These are phyloP conservation scores for Labrus mixtus DNA, from an alignment of 2,113 vertebrate species.

Conservation along the genomic window DNA sequence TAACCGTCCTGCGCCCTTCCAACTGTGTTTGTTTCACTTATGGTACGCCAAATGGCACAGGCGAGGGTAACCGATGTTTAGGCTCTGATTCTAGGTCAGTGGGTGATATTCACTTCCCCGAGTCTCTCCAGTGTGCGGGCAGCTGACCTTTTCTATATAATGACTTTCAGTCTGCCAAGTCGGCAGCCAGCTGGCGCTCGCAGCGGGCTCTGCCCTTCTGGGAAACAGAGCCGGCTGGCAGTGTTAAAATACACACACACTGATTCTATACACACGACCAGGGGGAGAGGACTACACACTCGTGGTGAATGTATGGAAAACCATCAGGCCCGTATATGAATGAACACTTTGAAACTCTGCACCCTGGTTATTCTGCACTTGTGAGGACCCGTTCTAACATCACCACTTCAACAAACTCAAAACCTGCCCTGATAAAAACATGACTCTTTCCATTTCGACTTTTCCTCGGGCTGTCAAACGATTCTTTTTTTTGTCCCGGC, in stretches of 20 bases:
- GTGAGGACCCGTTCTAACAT: conserved; percentile 7
- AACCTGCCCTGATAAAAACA: background rate
- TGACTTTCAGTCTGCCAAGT: conserved; percentile 61
- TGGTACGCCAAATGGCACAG: conserved; percentile 60
- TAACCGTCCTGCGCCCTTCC: conserved; percentile 56
- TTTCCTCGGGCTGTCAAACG: no score
- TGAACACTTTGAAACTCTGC: background rate
- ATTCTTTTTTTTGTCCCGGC: no score
- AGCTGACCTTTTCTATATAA: conserved; percentile 74
- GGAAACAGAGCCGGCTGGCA: conserved; percentile 66
- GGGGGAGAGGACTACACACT: background rate
- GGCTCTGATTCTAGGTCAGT: conserved; percentile 75
- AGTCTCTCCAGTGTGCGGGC: conserved; percentile 60
- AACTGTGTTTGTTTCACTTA: conserved; percentile 58
- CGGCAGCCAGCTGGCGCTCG: conserved; percentile 73
- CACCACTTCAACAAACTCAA: background rate
- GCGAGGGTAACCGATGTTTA: conserved; percentile 64
- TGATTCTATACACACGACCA: background rate
- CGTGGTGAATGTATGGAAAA: conserved; percentile 2
- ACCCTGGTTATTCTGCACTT: background rate
- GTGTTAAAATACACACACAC: conserved; percentile 40
- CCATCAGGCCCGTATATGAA: background rate
- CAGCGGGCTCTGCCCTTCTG: conserved; percentile 73
- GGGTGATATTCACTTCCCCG: conserved; percentile 65
- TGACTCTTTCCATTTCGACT: background rate